Base-by-base conservation (phyloP, 2,797 vertebrate species). In the Streptopelia turtur region DNA sequence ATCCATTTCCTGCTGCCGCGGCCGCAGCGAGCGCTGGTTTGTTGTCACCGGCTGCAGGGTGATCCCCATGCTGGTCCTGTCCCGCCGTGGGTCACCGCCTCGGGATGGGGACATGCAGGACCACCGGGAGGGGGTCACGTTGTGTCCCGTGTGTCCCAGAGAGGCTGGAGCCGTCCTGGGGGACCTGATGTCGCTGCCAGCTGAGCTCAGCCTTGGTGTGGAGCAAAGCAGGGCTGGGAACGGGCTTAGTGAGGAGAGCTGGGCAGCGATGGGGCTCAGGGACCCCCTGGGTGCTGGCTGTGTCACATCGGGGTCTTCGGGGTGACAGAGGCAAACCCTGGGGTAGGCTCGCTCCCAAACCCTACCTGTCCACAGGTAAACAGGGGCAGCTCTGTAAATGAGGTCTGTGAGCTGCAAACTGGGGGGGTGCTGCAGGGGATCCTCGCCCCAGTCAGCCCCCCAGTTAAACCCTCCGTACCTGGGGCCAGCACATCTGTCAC, bases 1-100 rank as follows among this genome's bases (percentile, higher is more conserved):
- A 90, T 93, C 95, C 91, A 83, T 90, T 91, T 94, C 83, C 91
- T 94, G 84, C 87, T 0, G 25, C 89, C 5, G 41, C 11, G 13
- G 37, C 85, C 2, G 50, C 95, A 91, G 91, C 11, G 10, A 80
- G 69, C 79, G 80, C 56, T 1, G 15, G n/a, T 81, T 37, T 69
- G 85, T 71, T 33, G 8, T 53, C 80, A 57, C 4, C 1, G 49
- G 72, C 66, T 69, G 89, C 9, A 20, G 79, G 56, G 66, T 37
- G 80, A 94, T 57, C 7, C 53, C 84, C 8, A 2, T 33, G 7
- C 57, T 9, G 68, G 4, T 61, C 37, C 69, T 33, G 89, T 61
- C 72, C 89, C 5, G 3, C 84, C 70, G 78, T 2, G 18, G n/a
- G 24, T 59, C 5, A 1, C 22, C 83, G 35, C 69, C 27, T 10